Percentiles rank a stretch among this genome's conserved stretches.
Conservation (phyloP, 2,113 vertebrate species). For the Apaloderma vittatum region DNA sequence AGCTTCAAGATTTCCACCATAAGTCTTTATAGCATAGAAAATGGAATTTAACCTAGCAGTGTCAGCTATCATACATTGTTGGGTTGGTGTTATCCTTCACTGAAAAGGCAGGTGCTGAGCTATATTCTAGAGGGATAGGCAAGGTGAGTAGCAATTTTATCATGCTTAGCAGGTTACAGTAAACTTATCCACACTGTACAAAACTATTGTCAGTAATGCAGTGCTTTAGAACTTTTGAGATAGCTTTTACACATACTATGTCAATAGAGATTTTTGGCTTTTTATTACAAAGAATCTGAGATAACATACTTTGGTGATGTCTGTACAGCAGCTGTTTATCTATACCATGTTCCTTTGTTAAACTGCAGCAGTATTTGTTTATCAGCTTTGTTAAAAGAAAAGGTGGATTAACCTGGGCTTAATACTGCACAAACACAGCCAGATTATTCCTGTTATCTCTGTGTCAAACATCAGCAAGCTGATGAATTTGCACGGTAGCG, state of each 20-base stretch:
- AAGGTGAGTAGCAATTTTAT: not conserved
- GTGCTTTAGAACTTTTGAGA: not conserved
- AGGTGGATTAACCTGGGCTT: not conserved
- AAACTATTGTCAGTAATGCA: not conserved
- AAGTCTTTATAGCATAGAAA: not conserved
- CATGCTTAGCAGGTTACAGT: not conserved
- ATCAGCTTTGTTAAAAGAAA: not conserved
- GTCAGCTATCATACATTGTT: not conserved
- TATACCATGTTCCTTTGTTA: not conserved
- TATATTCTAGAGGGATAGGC: not conserved
- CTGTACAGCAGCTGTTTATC: not conserved
- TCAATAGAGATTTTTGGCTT: not conserved
- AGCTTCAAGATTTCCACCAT: not conserved
- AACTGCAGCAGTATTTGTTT: not conserved
- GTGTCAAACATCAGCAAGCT: not conserved
- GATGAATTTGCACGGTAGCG: not conserved
- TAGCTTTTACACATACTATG: not conserved
- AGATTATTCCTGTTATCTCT: not conserved
- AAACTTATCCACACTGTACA: not conserved
- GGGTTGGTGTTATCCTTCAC: not conserved
- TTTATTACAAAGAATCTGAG: not conserved
- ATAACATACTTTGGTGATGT: not conserved
- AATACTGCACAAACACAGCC: not conserved
- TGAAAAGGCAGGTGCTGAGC: not conserved
- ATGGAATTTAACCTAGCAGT: not conserved